A percentile compares a stretch with the other conserved stretches of the same genome.
Conservation (phyloP, 2,113 vertebrate genomes). For the Vireo altiloquus region DNA sequence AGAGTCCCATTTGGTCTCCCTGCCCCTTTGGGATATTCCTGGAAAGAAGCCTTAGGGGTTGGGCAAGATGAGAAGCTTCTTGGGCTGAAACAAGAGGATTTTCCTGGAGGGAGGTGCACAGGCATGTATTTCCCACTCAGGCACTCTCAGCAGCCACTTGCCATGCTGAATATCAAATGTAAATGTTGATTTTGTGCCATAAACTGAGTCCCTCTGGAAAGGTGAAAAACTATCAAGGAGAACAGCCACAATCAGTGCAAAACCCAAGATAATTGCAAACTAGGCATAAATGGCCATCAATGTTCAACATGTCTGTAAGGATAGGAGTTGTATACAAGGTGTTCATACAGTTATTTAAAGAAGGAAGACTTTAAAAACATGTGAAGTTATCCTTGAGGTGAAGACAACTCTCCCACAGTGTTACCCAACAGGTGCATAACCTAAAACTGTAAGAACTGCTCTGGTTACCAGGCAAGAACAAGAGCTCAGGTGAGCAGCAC, state of each 20-base stretch:
- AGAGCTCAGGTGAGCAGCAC: neutral
- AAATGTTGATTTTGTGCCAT: neutral
- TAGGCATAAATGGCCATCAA: neutral
- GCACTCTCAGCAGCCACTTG: neutral
- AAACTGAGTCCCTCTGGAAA: neutral
- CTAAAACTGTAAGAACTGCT: neutral
- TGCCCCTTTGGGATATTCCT: neutral
- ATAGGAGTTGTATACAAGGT: neutral
- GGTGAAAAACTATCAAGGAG: neutral
- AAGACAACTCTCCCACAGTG: neutral
- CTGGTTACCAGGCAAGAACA: neutral
- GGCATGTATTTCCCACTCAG: neutral
- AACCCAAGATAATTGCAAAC: neutral
- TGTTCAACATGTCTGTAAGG: fast-evolving
- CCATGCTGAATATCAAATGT: neutral
- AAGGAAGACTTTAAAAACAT: neutral
- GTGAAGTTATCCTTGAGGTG: neutral
- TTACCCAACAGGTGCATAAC: neutral
- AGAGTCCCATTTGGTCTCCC: neutral
- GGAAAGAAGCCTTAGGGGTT: neutral
- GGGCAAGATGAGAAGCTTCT: neutral
- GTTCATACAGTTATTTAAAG: neutral
- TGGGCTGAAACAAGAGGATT: neutral
- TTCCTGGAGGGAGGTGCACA: neutral
- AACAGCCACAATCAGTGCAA: neutral